phyloP scores from a whole-genome alignment of 2,888 invertebrate species.

The Hydriomena furcata region DNA sequence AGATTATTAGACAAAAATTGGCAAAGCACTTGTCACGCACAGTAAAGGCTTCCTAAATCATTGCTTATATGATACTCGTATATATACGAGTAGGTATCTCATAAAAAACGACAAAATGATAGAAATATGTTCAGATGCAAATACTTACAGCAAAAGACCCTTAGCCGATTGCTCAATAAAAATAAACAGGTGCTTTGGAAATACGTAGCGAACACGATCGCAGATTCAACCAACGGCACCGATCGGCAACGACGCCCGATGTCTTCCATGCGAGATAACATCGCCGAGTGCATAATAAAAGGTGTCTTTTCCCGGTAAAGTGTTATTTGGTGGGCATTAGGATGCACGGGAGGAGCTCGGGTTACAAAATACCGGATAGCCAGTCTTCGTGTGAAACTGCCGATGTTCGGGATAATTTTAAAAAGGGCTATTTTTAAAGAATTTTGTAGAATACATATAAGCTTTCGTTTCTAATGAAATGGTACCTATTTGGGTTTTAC shows the following conservation, averaged over 20 bases:
- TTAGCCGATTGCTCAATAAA: slow-evolving; percentile 4
- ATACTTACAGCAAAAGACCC: neutral
- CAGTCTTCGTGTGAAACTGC: slow-evolving; percentile 38
- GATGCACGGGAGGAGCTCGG: slow-evolving; percentile 48
- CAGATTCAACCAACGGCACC: slow-evolving; percentile 1
- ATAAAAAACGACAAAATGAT: no score
- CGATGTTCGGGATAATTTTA: slow-evolving; percentile 18
- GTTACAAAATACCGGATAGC: slow-evolving; percentile 45
- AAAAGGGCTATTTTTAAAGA: slow-evolving; percentile 3
- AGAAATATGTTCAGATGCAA: neutral
- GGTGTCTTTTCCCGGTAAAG: slow-evolving; percentile 57
- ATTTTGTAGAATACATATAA: slow-evolving; percentile 1
- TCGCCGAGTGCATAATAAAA: slow-evolving; percentile 57
- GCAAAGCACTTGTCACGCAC: no score
- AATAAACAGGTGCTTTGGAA: slow-evolving; percentile 8
- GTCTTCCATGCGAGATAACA: slow-evolving; percentile 49
- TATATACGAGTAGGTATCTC: no score
- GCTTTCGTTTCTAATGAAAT: neutral
- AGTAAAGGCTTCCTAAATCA: no score
- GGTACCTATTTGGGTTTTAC: neutral
- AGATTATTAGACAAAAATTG: no score
- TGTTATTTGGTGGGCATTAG: slow-evolving; percentile 54
- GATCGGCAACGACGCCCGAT: slow-evolving; percentile 15
- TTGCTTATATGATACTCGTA: no score
- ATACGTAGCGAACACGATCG: slow-evolving; percentile 1